Base-by-base conservation (phyloP, 2,113 vertebrate genomes). In the Casuarius casuarius region DNA sequence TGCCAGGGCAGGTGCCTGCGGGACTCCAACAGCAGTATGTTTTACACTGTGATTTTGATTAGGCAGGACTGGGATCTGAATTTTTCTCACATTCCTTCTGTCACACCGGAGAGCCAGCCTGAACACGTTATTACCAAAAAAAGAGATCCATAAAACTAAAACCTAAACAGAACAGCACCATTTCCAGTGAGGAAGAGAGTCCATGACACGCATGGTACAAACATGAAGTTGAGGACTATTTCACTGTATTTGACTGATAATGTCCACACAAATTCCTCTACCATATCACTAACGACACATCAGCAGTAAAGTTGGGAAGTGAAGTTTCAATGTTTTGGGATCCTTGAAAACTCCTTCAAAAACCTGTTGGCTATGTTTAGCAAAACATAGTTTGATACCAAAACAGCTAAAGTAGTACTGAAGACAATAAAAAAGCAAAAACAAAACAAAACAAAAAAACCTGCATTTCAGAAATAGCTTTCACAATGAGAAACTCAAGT, bases 91-190 rank as follows among this genome's bases (percentile, higher is more conserved):
- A 51, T 17, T 87, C 79, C 12, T 90, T 63, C 42, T 18, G 44
- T 51, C 38, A 19, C 78, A 56, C 2, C 21, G 16, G 17, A 81
- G 20, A 65, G 25, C 9, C 3, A 7, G 31, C 16, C 52, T 85
- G 48, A 68, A 72, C 4, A 38, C 2, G 54, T 31, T 11, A 18
- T 18, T 31, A 54, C 8, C 15, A 38, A 80, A 79, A 90, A 73
- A 10, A 46, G 20, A 54, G 3, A 6, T 33, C 25, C 8, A 72
- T 0, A 74, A 17, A 79, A 85, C 14, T 48, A 51, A 73, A 79
- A 46, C 1, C 1, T 8, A 11, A 11, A 46, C 10, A 61, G 35
- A 90, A 1, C 18, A 93, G 35, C 19, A 12, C 28, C 1, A 0
- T n/a, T 62, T 17, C 28, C 58, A 80, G 14, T 6, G n/a, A 82